Evolutionary conservation across 2,797 vertebrate species (phyloP), one percentile per base, ranked within the genome.

Genomic region (Cossypha niveicapilla): DNA sequence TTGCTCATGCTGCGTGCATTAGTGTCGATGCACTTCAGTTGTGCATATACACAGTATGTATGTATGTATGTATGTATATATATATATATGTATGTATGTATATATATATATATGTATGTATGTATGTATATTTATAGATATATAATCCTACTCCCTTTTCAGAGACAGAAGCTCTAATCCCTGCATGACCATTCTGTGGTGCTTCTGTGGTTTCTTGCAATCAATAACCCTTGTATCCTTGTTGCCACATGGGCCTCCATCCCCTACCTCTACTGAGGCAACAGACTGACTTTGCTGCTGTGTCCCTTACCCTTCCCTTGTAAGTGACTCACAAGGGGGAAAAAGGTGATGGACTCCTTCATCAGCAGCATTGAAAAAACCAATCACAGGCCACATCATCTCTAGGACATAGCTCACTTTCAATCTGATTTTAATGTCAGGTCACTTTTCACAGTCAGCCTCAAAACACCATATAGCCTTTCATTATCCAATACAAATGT

Each of bases 271-370:
- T 42, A 4, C n/a, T 35, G 42, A 35, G 41, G n/a, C 16, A 34
- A 24, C 23, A 65, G 13, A 51, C 17, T 45, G 45, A 22, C 14
- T 65, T 85, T 53, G 15, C 53, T 94, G n/a, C 63, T 77, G n/a
- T n/a, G 32, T 13, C 13, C 5, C 8, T 51, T 60, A n/a, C 9
- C 19, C 7, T 66, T 34, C 39, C 17, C 18, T 74, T 0, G 0
- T 51, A 39, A 73, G 22, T 10, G 13, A 50, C 14, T 63, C 2
- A 1, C 10, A 10, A n/a, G 23, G 6, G 7, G 25, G 11, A 32
- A 61, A 88, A 79, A 54, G 10, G 24, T 44, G 58, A 27, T 45
- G 42, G 18, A 35, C 4, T 78, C 13, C 45, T 51, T 67, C 62
- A n/a, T 44, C 47, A 71, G 57, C 27, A 81, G 15, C 57, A 25